Base-by-base conservation (phyloP, 2,797 vertebrate species). In the Notolabrus celidotus region DNA sequence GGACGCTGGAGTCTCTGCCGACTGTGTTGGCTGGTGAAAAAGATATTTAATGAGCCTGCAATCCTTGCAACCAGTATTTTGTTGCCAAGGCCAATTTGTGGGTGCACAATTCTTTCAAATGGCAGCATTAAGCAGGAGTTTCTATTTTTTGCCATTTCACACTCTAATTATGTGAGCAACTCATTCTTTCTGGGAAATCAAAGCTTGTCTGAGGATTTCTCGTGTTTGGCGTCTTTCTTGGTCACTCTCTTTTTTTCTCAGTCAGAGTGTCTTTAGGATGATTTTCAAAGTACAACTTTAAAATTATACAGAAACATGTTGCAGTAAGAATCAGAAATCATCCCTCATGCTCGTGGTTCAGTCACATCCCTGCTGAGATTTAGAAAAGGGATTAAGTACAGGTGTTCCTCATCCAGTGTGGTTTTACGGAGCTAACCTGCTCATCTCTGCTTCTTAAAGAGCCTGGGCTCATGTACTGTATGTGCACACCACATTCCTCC, bases 311-410 rank as follows among this genome's bases (percentile, higher is more conserved):
- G 42, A 42, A 7, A 19, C 42, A 10, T 43, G 41, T 43, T 17
- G n/a, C 42, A 20, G 19, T 19, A 7, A 23, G 23, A 20, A 10
- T 42, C 17, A 7, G 4, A 27, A 27, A 25, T 39, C 1, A 7
- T 19, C 27, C 33, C 8, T 59, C 27, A 36, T 43, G 38, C n/a
- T 41, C 47, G 34, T 9, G n/a, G 41, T 19, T n/a, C 27, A 36
- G 14, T 14, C 29, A 0, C 0, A 47, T 25, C 8, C 29, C 27
- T 38, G 15, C 23, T 15, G 0, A 22, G 0, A 59, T 27, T 25
- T 19, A 19, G n/a, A 15, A 51, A 51, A 34, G 29, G 3, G 19
- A 7, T 4, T n/a, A 38, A 1, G 19, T 23, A 10, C 33, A 57
- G 23, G 42, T 41, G 23, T 46, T n/a, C 5, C 31, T 36, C 14